A percentile compares a stretch with the other conserved stretches of the same genome.
These are phyloP conservation scores for Gryllus bimaculatus DNA, from an alignment of 1,140 invertebrate genomes.

Conservation along the genomic window DNA sequence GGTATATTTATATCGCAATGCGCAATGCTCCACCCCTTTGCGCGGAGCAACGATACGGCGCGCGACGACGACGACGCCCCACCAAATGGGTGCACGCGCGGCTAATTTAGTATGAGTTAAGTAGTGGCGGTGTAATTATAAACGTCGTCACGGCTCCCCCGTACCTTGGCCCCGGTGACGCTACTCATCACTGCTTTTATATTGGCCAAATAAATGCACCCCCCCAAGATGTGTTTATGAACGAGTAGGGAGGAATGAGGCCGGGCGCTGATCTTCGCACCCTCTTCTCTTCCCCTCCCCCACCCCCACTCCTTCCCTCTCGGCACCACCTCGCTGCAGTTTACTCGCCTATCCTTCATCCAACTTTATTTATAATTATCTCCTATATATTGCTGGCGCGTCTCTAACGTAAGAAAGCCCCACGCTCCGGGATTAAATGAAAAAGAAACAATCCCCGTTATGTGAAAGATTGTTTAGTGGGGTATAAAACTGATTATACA, in stretches of 20 bases:
- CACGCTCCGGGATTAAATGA: neutral
- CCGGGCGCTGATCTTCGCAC: neutral
- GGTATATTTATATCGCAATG: too few species aligned
- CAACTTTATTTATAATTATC: slow-evolving; percentile 1
- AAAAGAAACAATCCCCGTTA: neutral
- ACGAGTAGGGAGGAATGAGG: neutral
- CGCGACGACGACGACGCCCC: too few species aligned
- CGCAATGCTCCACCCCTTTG: too few species aligned
- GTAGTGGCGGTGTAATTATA: neutral
- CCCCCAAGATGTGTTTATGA: neutral
- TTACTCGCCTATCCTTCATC: neutral
- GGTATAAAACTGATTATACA: neutral
- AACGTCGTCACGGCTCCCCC: neutral
- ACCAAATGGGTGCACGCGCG: too few species aligned
- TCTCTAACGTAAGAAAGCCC: neutral
- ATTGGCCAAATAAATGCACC: neutral
- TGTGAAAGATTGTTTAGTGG: neutral
- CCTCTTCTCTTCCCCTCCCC: neutral
- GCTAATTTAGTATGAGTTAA: neutral
- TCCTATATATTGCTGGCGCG: neutral
- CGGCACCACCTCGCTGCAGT: neutral
- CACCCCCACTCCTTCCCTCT: neutral
- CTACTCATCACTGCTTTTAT: neutral
- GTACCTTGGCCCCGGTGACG: neutral
- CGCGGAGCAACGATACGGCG: too few species aligned